phyloP scores from a whole-genome alignment of 2,888 invertebrate species.

The Torymus aiolomorphi region DNA sequence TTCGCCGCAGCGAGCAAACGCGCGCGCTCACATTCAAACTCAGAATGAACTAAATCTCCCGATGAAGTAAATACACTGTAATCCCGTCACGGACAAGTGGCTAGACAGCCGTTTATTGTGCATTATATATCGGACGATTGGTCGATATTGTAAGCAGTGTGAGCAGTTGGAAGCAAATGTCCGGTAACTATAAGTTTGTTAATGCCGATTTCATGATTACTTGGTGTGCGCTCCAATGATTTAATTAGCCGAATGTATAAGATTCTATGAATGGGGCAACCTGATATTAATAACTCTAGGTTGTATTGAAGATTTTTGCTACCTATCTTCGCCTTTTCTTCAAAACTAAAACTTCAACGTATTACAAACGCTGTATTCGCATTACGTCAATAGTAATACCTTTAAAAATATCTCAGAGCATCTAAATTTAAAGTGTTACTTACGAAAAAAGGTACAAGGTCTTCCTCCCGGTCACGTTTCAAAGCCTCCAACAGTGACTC shows the following conservation, averaged over 20 bases:
- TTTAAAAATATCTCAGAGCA: too few relatives aligned
- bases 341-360: too few relatives aligned
- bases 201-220: constrained; percentile 32
- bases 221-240: constrained; percentile 6
- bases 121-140: constrained; percentile 39
- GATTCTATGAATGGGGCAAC: constrained; percentile 17
- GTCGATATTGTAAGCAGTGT: constrained; percentile 42
- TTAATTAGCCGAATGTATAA: constrained; percentile 29
- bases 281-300: background rate
- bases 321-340: too few relatives aligned
- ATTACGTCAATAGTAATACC: too few relatives aligned
- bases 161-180: constrained; percentile 35
- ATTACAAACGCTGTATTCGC: too few relatives aligned
- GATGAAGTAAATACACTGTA: constrained; percentile 36
- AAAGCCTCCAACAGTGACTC: constrained; percentile 88
- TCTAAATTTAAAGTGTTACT: constrained; percentile 73
- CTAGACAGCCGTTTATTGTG: constrained; percentile 48
- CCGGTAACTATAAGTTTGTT: constrained; percentile 39
- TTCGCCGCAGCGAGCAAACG: background rate
- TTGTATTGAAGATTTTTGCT: background rate
- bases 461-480: constrained; percentile 86
- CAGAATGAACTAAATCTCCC: constrained; percentile 45
- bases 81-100: constrained; percentile 39
- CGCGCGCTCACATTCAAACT: constrained; percentile 31
- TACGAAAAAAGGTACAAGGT: constrained; percentile 94